These are phyloP conservation scores for Ceratina australensis DNA, from an alignment of 1,140 invertebrate genomes.

Conservation along the genomic window DNA sequence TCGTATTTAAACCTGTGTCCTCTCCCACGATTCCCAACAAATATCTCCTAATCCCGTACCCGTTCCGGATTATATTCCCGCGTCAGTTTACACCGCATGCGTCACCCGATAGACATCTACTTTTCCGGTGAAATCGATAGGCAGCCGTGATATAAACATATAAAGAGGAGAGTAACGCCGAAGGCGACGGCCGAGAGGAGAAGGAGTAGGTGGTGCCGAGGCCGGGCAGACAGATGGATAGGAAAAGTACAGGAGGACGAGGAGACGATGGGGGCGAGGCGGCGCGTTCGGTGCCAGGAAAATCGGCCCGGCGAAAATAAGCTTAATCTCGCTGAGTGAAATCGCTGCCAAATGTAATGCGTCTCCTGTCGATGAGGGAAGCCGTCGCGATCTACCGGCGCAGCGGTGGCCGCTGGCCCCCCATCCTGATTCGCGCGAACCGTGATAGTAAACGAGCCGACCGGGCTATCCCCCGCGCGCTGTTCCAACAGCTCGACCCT, in stretches of 20 bases:
- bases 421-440: slow-evolving; percentile 10
- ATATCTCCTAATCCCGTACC: neutral
- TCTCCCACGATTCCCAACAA: neutral
- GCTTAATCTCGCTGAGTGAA: slow-evolving; percentile 78
- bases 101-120: no score
- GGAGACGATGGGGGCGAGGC: slow-evolving; percentile 25
- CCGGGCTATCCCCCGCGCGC: neutral
- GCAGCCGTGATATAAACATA: no score
- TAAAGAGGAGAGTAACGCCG: no score
- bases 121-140: slow-evolving; percentile 33
- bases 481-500: neutral
- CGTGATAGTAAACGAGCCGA: slow-evolving; percentile 16
- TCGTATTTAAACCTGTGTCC: neutral
- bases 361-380: slow-evolving; percentile 52
- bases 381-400: slow-evolving; percentile 38
- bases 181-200: neutral
- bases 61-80: neutral
- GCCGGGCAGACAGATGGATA: neutral
- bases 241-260: slow-evolving; percentile 7
- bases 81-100: no score
- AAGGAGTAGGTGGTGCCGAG: no score
- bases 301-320: slow-evolving; percentile 74
- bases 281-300: slow-evolving; percentile 43
- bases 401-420: neutral
- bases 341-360: slow-evolving; percentile 72